Evolutionary conservation across 2,797 vertebrate genomes (phyloP).

Genomic region (Takifugu ocellatus): DNA sequence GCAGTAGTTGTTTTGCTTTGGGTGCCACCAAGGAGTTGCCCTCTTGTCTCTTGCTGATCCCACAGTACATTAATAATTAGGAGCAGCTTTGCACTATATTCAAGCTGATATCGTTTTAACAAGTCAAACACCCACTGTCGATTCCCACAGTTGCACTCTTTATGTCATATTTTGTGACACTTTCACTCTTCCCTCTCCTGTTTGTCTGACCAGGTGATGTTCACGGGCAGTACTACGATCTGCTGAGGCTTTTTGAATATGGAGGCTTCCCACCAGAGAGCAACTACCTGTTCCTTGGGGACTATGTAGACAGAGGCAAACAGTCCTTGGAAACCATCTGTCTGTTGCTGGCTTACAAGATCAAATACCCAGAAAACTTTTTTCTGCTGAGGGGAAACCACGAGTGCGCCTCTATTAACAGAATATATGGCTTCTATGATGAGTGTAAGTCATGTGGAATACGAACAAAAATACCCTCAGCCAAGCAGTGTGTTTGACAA

Average conservation of each 20-base stretch:
- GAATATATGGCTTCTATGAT: conserved; percentile 85
- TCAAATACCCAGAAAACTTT: conserved; percentile 85
- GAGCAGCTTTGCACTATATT: conserved; percentile 1
- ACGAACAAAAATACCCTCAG: background rate
- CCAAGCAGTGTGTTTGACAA: background rate
- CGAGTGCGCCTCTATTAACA: conserved; percentile 84
- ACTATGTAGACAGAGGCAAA: conserved; percentile 84
- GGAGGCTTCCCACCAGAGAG: conserved; percentile 83
- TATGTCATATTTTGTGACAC: conserved; percentile 2
- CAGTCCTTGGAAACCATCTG: conserved; percentile 84
- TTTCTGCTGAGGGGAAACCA: conserved; percentile 84
- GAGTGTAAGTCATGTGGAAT: conserved; percentile 75
- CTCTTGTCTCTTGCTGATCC: conserved; percentile 30
- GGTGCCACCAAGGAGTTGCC: conserved; percentile 22
- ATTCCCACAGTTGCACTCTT: conserved; percentile 17
- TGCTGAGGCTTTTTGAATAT: conserved; percentile 82
- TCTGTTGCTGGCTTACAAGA: conserved; percentile 81
- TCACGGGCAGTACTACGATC: conserved; percentile 83
- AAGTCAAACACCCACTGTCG: conserved; percentile 3
- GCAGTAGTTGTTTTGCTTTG: conserved; percentile 34
- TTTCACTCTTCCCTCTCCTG: background rate
- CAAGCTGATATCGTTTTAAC: background rate
- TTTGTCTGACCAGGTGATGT: conserved; percentile 72
- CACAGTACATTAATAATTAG: conserved; percentile 4
- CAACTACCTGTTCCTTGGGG: conserved; percentile 83